Base-by-base conservation (phyloP, 2,888 invertebrate species). In the Agrotis puta region DNA sequence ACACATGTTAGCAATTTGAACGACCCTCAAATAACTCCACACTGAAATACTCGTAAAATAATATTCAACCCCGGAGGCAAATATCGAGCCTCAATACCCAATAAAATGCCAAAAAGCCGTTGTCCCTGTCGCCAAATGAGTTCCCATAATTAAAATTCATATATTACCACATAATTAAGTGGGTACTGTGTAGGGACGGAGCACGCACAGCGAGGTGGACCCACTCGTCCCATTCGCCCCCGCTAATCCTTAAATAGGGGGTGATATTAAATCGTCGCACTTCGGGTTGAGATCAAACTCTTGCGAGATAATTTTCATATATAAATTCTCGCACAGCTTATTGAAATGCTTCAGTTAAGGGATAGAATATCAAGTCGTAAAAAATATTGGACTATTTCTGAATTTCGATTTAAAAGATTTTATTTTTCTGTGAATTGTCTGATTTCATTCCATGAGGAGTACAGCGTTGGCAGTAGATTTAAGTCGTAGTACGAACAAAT, bases 211-310 rank as follows among this genome's bases (percentile, higher is more conserved):
- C 63, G 66, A 66, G 63, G 51, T 54, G 74, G 65, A 57, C 57
- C 65, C 54, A 56, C 27, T 53, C 50, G 53, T n/a, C 43, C 64
- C 53, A 59, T 63, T 64, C 70, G 47, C 48, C 78, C 56, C 64
- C 51, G 65, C 66, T 86, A 74, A 85, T 82, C 84, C 83, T 65
- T 67, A 73, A 81, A 82, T 84, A 86, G 81, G 79, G 78, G 77
- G 66, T 74, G 83, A 85, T 86, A 87, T 87, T 87, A 85, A 85
- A 71, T 57, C 65, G 53, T 24, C 43, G 47, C 63, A 56, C 64
- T 65, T 63, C 33, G 67, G 45, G 24, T 50, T 39, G 59, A 66
- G 58, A 71, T 63, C 16, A 59, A 50, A 66, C 54, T 71, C 59
- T 64, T 20, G 54, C 20, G 61, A 47, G 71, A 61, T 57, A 1